A percentile compares a stretch with the other conserved stretches of the same genome.
These are phyloP conservation scores for Trichoplusia ni DNA, from an alignment of 1,140 invertebrate genomes.

Conservation along the genomic window DNA sequence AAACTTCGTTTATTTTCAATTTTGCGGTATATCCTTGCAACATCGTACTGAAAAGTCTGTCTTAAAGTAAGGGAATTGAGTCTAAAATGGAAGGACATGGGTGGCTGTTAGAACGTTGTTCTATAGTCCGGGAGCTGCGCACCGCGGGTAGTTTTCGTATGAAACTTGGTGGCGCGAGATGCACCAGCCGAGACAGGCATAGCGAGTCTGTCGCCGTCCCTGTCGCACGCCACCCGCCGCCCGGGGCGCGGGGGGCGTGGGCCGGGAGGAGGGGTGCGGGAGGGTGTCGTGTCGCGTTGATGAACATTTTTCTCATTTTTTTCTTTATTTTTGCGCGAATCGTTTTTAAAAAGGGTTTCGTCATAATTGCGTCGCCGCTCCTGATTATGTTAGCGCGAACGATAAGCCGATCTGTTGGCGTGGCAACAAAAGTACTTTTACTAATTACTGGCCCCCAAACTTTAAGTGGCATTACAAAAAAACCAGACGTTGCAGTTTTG, in stretches of 20 bases:
- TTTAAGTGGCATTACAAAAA: constrained; percentile 10
- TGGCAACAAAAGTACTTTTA: constrained; percentile 34
- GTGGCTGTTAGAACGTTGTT: constrained; percentile 43
- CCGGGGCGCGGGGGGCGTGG: constrained; percentile 55
- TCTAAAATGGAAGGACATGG: constrained; percentile 25
- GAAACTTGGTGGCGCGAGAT: constrained; percentile 76
- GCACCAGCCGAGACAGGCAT: constrained; percentile 57
- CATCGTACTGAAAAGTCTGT: constrained; percentile 32
- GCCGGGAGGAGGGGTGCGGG: constrained; percentile 43
- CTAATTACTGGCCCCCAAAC: constrained; percentile 10
- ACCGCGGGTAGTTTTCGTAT: constrained; percentile 79
- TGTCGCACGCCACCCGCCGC: constrained; percentile 67
- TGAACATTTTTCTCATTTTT: constrained; percentile 81
- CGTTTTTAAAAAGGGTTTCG: constrained; percentile 80
- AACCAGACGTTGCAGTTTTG: constrained; percentile 5
- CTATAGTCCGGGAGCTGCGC: constrained; percentile 52
- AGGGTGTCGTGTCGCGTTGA: constrained; percentile 77
- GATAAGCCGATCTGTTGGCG: constrained; percentile 56
- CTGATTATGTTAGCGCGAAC: constrained; percentile 71
- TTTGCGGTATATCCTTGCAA: constrained; percentile 16
- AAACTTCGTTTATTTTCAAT: constrained; percentile 57
- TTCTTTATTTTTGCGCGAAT: constrained; percentile 79
- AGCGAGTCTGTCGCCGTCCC: constrained; percentile 50
- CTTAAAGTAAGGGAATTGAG: constrained; percentile 32
- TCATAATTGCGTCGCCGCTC: constrained; percentile 77